Evolutionary conservation across 2,113 vertebrate species (phyloP).

Genomic region (Pterocles orientalis): DNA sequence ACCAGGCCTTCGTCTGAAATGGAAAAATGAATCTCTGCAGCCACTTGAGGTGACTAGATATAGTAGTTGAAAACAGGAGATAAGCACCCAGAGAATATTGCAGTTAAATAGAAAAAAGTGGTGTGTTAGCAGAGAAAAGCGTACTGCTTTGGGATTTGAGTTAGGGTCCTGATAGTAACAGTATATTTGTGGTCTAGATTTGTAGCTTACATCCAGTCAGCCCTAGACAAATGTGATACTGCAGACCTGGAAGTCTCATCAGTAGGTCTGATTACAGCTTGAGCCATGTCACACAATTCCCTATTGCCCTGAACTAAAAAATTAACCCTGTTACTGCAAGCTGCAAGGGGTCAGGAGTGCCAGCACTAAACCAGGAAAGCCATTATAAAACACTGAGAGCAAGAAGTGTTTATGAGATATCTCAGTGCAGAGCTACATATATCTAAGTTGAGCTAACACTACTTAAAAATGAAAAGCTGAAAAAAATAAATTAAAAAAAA

Average conservation of each 20-base stretch:
- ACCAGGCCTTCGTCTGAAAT: not conserved
- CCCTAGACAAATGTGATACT: not conserved
- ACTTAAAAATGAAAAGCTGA: not conserved
- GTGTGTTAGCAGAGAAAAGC: not conserved
- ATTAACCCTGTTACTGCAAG: constrained; percentile 2
- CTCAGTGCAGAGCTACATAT: not conserved
- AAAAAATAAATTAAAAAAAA: not conserved
- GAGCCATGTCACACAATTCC: not conserved
- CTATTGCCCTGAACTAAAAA: not conserved
- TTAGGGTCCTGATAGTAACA: not conserved
- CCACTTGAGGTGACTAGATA: not conserved
- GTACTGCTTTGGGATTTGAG: not conserved
- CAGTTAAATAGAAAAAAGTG: not conserved
- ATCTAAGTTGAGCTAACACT: not conserved
- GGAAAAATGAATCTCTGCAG: not conserved
- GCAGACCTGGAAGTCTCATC: not conserved
- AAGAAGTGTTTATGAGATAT: not conserved
- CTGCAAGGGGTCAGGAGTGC: not conserved
- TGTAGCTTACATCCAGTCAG: not conserved
- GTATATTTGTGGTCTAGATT: not conserved
- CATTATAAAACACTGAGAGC: not conserved
- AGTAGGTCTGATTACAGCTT: not conserved
- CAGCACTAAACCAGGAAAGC: not conserved
- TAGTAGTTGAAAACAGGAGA: not conserved
- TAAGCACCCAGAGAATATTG: not conserved